Percentiles rank a stretch among this genome's conserved stretches.
Evolutionary conservation across 2,888 invertebrate genomes (phyloP).

Genomic region (Terebella lapidaria): DNA sequence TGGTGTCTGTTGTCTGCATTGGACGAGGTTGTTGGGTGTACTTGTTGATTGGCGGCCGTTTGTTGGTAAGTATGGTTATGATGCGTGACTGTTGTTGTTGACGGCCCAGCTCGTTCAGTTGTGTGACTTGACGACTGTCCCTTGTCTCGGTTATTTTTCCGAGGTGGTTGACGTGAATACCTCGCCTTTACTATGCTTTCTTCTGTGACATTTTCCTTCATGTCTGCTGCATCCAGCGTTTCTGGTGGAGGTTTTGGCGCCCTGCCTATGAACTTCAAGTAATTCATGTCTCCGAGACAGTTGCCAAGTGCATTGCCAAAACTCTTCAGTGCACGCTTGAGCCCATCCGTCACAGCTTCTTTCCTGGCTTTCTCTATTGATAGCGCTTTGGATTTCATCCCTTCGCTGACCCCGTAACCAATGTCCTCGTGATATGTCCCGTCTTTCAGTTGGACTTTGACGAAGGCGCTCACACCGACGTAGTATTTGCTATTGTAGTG

Average conservation of each 20-base stretch:
- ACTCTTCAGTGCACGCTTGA: conserved; percentile 53
- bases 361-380: conserved; percentile 53
- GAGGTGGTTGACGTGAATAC: no score
- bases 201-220: no score
- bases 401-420: conserved; percentile 55
- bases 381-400: conserved; percentile 53
- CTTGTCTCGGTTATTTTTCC: no score
- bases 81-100: no score
- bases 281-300: conserved; percentile 52
- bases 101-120: no score
- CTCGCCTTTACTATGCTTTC: no score
- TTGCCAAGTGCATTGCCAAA: conserved; percentile 55
- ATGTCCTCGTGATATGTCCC: conserved; percentile 54
- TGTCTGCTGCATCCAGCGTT: no score
- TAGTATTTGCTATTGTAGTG: conserved; percentile 50
- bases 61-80: no score
- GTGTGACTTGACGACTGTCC: no score
- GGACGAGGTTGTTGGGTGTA: no score
- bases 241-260: conserved; percentile 44
- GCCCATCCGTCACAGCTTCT: conserved; percentile 54
- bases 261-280: conserved; percentile 44
- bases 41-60: no score
- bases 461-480: conserved; percentile 54
- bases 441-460: conserved; percentile 53
- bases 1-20: no score